Evolutionary conservation across 2,888 invertebrate genomes (phyloP).

Genomic region (Ditylenchus weischeri): DNA sequence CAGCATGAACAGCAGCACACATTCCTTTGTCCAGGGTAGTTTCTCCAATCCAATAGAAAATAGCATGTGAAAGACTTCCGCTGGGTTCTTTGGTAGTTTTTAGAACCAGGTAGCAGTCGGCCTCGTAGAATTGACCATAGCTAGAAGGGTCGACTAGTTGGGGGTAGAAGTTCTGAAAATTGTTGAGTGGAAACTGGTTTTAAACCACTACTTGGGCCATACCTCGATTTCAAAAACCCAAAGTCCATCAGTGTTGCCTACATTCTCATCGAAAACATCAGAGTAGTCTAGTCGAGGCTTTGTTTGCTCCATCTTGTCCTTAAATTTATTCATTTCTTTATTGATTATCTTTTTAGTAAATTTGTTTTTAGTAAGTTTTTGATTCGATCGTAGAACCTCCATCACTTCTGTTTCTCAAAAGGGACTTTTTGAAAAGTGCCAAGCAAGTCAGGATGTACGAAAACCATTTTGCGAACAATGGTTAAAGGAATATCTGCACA

Average conservation of each 20-base stretch:
- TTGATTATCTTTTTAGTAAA: neutral
- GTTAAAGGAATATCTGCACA: too few species aligned
- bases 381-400: too few species aligned
- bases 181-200: too few species aligned
- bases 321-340: slow-evolving; percentile 20
- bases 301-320: slow-evolving; percentile 49
- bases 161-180: slow-evolving; percentile 78
- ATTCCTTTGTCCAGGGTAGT: slow-evolving; percentile 81
- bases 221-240: slow-evolving; percentile 94
- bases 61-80: slow-evolving; percentile 84
- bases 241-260: slow-evolving; percentile 76
- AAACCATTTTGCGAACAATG: too few species aligned
- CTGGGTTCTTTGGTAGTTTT: slow-evolving; percentile 44
- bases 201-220: too few species aligned
- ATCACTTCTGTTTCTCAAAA: too few species aligned
- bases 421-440: too few species aligned
- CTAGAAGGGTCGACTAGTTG: slow-evolving; percentile 79
- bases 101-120: slow-evolving; percentile 87
- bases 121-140: slow-evolving; percentile 93
- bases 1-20: slow-evolving; percentile 96
- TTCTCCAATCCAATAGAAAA: slow-evolving; percentile 98
- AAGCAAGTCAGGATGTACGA: too few species aligned
- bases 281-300: slow-evolving; percentile 51
- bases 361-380: too few species aligned
- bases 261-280: slow-evolving; percentile 75